These are phyloP conservation scores for Melipona quadrifasciata DNA, from an alignment of 1,140 invertebrate genomes.

Conservation along the genomic window DNA sequence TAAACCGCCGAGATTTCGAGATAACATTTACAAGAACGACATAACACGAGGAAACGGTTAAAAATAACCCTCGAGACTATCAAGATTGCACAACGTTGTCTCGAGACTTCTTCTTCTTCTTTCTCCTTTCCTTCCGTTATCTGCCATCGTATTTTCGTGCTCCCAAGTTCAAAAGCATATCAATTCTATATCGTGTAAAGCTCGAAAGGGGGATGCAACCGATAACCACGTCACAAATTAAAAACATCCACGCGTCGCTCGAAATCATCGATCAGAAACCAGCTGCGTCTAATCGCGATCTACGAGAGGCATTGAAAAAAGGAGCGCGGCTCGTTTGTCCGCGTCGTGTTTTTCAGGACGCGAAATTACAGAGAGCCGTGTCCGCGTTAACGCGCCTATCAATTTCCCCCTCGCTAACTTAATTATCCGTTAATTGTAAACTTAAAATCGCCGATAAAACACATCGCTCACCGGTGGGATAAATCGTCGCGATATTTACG, in stretches of 20 bases:
- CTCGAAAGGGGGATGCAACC: neutral
- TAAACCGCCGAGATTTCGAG: neutral
- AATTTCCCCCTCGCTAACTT: constrained; percentile 12
- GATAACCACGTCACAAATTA: neutral
- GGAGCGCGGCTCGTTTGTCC: neutral
- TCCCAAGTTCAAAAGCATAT: neutral
- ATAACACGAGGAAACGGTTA: neutral
- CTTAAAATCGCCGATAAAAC: constrained; percentile 24
- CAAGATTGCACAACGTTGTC: neutral
- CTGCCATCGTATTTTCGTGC: neutral
- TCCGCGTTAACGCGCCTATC: constrained; percentile 4
- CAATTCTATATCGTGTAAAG: neutral
- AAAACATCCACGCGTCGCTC: neutral
- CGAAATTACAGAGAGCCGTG: constrained; percentile 14
- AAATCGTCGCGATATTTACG: neutral
- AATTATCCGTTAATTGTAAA: constrained; percentile 29
- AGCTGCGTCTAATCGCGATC: neutral
- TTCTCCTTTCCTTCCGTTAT: too few species aligned
- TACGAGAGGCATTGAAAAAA: neutral
- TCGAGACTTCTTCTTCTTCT: neutral
- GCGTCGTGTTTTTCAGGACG: neutral
- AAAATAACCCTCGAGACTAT: neutral
- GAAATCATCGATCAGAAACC: neutral
- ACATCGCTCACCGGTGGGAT: neutral
- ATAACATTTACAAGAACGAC: neutral